Evolutionary conservation across 1,140 invertebrate species (phyloP).

Genomic region (Ladona fulva): DNA sequence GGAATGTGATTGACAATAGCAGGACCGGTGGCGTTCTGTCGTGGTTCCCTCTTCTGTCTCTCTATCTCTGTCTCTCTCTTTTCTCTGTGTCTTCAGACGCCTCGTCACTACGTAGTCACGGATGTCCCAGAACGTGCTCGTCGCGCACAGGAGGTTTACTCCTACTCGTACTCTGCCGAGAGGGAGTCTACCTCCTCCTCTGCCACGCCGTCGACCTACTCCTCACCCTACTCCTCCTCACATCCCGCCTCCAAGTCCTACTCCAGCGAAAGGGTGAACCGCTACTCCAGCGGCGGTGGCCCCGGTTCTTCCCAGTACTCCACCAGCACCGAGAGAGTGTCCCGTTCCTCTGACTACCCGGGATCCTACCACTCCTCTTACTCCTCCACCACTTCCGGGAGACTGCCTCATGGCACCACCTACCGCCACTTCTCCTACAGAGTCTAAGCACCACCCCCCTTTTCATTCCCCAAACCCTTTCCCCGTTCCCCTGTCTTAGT

Average conservation of each 20-base stretch:
- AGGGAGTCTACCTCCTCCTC: constrained; percentile 42
- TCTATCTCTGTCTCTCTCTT: constrained; percentile 11
- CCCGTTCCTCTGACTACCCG: constrained; percentile 57
- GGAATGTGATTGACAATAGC: too few relatives aligned
- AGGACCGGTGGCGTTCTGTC: too few relatives aligned
- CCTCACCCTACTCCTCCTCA: constrained; percentile 33
- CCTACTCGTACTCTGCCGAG: constrained; percentile 64
- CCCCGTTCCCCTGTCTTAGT: too few relatives aligned
- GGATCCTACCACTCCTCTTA: constrained; percentile 67
- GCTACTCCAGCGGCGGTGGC: constrained; percentile 46
- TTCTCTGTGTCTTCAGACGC: constrained; percentile 50
- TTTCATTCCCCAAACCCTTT: too few relatives aligned
- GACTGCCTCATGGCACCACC: constrained; percentile 65
- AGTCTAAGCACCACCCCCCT: background rate
- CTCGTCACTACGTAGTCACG: constrained; percentile 72
- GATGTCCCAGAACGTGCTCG: constrained; percentile 59
- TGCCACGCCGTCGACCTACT: constrained; percentile 36
- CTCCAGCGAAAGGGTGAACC: constrained; percentile 51
- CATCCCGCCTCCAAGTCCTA: constrained; percentile 52
- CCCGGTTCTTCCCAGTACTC: constrained; percentile 51
- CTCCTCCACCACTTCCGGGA: constrained; percentile 60
- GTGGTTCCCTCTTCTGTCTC: background rate
- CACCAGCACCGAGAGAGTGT: constrained; percentile 61
- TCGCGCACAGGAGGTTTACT: constrained; percentile 64
- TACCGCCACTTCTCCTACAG: constrained; percentile 79